Conservation (phyloP, 2,888 invertebrate genomes). For the Caenorhabditis sp. region DNA sequence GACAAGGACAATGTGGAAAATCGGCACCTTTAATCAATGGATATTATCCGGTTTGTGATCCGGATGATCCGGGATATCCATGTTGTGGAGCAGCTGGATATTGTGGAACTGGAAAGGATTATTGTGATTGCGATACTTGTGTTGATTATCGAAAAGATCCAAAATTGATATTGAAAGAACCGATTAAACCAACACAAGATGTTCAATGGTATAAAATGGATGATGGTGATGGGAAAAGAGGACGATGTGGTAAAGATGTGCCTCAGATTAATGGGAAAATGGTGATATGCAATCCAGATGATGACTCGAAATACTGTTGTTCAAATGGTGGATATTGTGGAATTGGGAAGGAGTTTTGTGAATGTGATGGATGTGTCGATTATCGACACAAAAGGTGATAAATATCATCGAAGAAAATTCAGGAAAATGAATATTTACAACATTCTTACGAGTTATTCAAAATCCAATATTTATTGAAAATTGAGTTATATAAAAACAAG, state of each 20-base stretch:
- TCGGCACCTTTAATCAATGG: conserved; percentile 69
- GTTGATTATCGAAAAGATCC: conserved; percentile 66
- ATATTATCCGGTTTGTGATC: conserved; percentile 70
- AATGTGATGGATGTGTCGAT: no score
- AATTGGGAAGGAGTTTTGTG: conserved; percentile 52
- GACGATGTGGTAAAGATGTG: conserved; percentile 60
- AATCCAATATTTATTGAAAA: no score
- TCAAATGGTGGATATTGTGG: conserved; percentile 66
- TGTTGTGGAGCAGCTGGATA: conserved; percentile 69
- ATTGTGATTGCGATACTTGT: conserved; percentile 67
- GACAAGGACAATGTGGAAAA: conserved; percentile 69
- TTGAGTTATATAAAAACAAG: no score
- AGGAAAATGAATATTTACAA: no score
- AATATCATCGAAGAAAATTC: no score
- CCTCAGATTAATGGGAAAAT: conserved; percentile 53
- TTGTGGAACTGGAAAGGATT: conserved; percentile 69
- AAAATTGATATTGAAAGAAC: conserved; percentile 60
- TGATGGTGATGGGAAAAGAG: conserved; percentile 61
- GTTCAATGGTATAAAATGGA: conserved; percentile 63
- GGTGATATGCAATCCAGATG: conserved; percentile 66
- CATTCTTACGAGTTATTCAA: no score
- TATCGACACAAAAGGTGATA: no score
- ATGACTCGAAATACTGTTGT: conserved; percentile 60
- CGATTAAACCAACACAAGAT: conserved; percentile 54
- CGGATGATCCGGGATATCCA: conserved; percentile 69